Evolutionary conservation across 2,113 vertebrate genomes (phyloP).

Genomic region (Arvicanthis niloticus): DNA sequence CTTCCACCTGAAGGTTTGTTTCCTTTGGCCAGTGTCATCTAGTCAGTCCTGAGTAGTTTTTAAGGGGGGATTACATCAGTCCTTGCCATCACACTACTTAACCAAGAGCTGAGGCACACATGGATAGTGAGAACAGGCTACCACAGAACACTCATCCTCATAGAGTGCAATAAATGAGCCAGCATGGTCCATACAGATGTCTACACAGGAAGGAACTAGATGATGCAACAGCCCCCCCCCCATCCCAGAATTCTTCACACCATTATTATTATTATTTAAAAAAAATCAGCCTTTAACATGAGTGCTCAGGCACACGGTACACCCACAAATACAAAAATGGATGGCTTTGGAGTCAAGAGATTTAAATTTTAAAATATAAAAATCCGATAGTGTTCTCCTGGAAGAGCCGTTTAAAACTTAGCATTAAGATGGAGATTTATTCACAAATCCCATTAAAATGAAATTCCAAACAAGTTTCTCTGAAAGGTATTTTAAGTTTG

Average conservation of each 20-base stretch:
- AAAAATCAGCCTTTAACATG: slow-evolving; percentile 45
- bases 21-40: neutral
- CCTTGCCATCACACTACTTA: slow-evolving; percentile 18
- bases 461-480: slow-evolving; percentile 78
- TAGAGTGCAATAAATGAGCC: slow-evolving; percentile 33
- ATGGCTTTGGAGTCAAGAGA: slow-evolving; percentile 66
- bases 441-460: slow-evolving; percentile 78
- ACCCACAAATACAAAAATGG: slow-evolving; percentile 73
- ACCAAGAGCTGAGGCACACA: neutral
- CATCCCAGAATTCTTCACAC: slow-evolving; percentile 37
- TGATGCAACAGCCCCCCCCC: neutral
- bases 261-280: neutral
- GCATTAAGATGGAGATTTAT: slow-evolving; percentile 73
- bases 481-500: slow-evolving; percentile 69
- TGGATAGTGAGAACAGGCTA: slow-evolving; percentile 36
- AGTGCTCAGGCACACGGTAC: slow-evolving; percentile 59
- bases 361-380: slow-evolving; percentile 81
- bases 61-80: neutral
- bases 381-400: slow-evolving; percentile 66
- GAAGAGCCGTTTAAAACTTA: slow-evolving; percentile 79
- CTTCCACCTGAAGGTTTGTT: neutral
- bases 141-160: neutral
- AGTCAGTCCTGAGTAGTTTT: neutral
- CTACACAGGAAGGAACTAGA: neutral
- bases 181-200: neutral